phyloP scores from a whole-genome alignment of 2,888 invertebrate genomes.

The Drosophila mercatorum region DNA sequence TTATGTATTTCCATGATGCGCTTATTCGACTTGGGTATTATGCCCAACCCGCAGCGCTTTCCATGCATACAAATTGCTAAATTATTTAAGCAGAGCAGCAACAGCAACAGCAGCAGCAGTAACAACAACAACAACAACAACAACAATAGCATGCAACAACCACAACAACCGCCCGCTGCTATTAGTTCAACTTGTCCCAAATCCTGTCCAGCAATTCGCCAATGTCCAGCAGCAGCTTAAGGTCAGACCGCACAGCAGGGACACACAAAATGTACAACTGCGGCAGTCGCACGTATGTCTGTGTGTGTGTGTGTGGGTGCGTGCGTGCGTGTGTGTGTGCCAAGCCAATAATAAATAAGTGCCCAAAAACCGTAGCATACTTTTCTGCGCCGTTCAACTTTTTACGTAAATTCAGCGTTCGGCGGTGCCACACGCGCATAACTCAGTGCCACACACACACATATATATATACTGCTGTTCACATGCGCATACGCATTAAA shows the following conservation, averaged over 20 bases:
- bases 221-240: conserved; percentile 55
- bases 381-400: conserved; percentile 68
- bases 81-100: conserved; percentile 70
- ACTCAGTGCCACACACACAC: conserved; percentile 10
- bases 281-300: background rate
- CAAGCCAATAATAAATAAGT: conserved; percentile 77
- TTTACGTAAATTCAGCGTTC: conserved; percentile 68
- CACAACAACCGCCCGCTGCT: conserved; percentile 49
- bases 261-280: conserved; percentile 38
- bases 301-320: conserved; percentile 1
- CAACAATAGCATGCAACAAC: conserved; percentile 8
- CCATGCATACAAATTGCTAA: conserved; percentile 80
- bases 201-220: conserved; percentile 53
- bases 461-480: conserved; percentile 13
- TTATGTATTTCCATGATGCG: conserved; percentile 77
- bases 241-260: conserved; percentile 57
- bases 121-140: conserved; percentile 4
- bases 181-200: conserved; percentile 57
- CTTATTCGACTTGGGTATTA: conserved; percentile 76
- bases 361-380: conserved; percentile 69
- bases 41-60: conserved; percentile 69
- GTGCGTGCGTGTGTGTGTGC: conserved; percentile 24
- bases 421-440: conserved; percentile 33
- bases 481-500: conserved; percentile 69
- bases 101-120: conserved; percentile 1